Base-by-base conservation (phyloP, 2,888 invertebrate species). In the Pycnomerus fuliginosus region DNA sequence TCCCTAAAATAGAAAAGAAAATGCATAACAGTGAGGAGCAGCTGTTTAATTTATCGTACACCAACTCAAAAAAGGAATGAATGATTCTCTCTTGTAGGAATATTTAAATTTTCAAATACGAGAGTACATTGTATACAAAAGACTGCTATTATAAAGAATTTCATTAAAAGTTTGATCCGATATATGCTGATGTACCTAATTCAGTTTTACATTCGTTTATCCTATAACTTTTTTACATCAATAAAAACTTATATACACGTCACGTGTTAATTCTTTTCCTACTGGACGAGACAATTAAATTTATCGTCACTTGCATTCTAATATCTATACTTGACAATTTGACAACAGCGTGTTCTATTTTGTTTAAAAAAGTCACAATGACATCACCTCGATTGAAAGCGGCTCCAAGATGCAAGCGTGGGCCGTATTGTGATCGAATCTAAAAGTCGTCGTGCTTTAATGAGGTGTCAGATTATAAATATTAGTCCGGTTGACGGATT, bases 381-480 rank as follows among this genome's bases (percentile, higher is more conserved):
- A n/a, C n/a, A n/a, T n/a, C n/a, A n/a, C n/a, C n/a, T n/a, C n/a
- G n/a, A n/a, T n/a, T n/a, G n/a, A n/a, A n/a, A n/a, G 13, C 12
- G 8, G 13, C 28, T 31, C 11, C 11, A 16, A 17, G 17, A 17
- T 17, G n/a, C 7, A 1, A 8, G 34, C 34, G 24, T 34, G 34
- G 34, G 24, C 23, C 15, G 16, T 30, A 16, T 29, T 31, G 8
- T 10, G 24, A 36, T 27, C 15, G 8, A 10, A 8, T 10, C 8
- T 10, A 5, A 4, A 27, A 8, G 4, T 5, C 27, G 36, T 52
- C 38, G 40, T 41, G 37, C 48, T 56, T 59, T 59, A 57, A 61
- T 59, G 56, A 60, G 52, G 58, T 60, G 61, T 60, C 61, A 51
- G 61, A 59, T 60, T 61, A 61, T 53, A 56, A 58, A 52, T 52